phyloP scores from a whole-genome alignment of 2,888 invertebrate genomes.

The Schizotus pectinicornis region DNA sequence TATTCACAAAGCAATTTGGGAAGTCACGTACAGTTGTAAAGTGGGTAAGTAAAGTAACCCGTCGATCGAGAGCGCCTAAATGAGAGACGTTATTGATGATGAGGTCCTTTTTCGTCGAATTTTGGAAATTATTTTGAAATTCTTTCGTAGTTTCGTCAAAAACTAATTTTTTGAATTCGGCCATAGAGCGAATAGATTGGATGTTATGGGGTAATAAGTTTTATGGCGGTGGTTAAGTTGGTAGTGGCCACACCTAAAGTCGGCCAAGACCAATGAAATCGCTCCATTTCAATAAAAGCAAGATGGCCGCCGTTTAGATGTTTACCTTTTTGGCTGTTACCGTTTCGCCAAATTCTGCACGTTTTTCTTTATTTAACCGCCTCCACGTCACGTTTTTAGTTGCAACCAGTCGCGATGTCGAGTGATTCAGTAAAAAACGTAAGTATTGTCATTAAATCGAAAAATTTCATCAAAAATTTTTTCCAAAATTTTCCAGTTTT shows the following conservation, averaged over 20 bases:
- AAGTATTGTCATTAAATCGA: conserved; percentile 51
- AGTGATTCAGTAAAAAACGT: conserved; percentile 68
- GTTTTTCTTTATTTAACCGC: conserved; percentile 1
- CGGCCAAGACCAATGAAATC: conserved; percentile 12
- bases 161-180: too few relatives aligned
- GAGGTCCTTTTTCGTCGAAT: too few relatives aligned
- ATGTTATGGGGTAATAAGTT: too few relatives aligned
- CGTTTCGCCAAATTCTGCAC: neutral
- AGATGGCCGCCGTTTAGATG: conserved; percentile 6
- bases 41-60: too few relatives aligned
- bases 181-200: too few relatives aligned
- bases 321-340: conserved; percentile 1
- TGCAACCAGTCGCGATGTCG: conserved; percentile 58
- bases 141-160: too few relatives aligned
- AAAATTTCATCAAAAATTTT: conserved; percentile 11
- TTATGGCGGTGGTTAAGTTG: neutral
- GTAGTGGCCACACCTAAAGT: conserved; percentile 7
- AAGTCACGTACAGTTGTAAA: too few relatives aligned
- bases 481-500: conserved; percentile 67
- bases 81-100: too few relatives aligned
- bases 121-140: too few relatives aligned
- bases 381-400: neutral
- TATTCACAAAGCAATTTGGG: too few relatives aligned
- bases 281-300: conserved; percentile 3
- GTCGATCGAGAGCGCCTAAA: too few relatives aligned